phyloP scores from a whole-genome alignment of 2,797 vertebrate species.

The Gallirallus australis region DNA sequence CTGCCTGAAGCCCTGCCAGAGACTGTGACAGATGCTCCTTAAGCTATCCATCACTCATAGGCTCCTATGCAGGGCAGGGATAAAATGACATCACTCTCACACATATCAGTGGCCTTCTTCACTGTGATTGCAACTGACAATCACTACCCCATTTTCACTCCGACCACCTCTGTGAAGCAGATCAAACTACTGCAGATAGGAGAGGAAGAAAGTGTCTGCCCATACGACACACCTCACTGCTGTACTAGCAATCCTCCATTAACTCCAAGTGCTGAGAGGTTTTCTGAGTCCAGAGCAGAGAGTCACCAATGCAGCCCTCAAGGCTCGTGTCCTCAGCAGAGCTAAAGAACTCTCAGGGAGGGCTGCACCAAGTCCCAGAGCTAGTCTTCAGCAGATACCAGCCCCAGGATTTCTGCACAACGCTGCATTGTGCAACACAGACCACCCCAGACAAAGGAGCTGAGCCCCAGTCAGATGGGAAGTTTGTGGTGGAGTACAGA shows the following conservation, averaged over 20 bases:
- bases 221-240: accelerated
- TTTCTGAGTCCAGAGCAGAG: not conserved
- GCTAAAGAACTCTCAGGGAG: not conserved
- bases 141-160: not conserved
- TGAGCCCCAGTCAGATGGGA: not conserved
- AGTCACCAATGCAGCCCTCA: not conserved
- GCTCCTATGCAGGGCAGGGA: not conserved
- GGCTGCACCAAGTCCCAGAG: not conserved
- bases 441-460: not conserved
- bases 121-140: not conserved
- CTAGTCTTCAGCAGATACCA: not conserved
- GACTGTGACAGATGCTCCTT: not conserved
- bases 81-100: not conserved
- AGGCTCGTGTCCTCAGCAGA: not conserved
- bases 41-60: not conserved
- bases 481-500: not conserved
- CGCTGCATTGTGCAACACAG: not conserved
- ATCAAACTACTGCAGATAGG: not conserved
- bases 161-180: not conserved
- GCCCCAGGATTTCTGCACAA: not conserved
- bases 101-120: accelerated
- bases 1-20: not conserved
- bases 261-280: not conserved
- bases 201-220: not conserved
- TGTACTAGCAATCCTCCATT: not conserved